Conservation (phyloP, 2,797 vertebrate species). For the Chromis chromis region DNA sequence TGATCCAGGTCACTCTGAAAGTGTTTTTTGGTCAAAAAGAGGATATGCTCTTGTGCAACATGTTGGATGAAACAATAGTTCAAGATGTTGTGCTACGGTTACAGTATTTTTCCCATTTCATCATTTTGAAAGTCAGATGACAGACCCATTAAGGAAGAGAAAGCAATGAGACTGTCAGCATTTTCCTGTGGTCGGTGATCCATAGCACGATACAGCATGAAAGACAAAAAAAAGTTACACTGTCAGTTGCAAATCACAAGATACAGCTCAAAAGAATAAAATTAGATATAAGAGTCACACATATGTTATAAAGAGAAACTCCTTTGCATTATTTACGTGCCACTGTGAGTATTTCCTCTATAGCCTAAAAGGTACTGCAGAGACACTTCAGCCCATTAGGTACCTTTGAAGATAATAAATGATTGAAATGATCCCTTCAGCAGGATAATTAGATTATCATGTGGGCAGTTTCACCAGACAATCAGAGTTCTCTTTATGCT, state of each 20-base stretch:
- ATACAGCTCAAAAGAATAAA: background rate
- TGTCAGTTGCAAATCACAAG: conserved; percentile 13
- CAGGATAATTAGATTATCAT: background rate
- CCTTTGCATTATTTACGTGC: background rate
- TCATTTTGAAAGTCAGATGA: conserved; percentile 57
- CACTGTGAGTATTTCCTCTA: background rate
- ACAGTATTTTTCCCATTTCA: conserved; percentile 29
- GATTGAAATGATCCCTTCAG: no score
- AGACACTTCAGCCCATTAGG: background rate
- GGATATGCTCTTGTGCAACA: conserved; percentile 1
- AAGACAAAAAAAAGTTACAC: background rate
- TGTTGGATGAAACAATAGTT: background rate
- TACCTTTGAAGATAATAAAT: background rate
- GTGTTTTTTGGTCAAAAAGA: conserved; percentile 3
- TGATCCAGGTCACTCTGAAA: background rate
- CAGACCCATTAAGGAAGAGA: conserved; percentile 59
- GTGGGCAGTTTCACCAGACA: no score
- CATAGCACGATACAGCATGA: background rate
- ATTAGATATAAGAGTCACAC: background rate
- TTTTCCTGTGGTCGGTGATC: conserved; percentile 32
- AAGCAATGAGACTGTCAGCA: conserved; percentile 37
- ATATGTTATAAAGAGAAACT: background rate
- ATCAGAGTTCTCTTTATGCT: no score
- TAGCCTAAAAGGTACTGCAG: background rate
- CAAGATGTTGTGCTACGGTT: background rate